Conservation (phyloP, 2,888 invertebrate species). For the Gandaritis pyraliata region DNA sequence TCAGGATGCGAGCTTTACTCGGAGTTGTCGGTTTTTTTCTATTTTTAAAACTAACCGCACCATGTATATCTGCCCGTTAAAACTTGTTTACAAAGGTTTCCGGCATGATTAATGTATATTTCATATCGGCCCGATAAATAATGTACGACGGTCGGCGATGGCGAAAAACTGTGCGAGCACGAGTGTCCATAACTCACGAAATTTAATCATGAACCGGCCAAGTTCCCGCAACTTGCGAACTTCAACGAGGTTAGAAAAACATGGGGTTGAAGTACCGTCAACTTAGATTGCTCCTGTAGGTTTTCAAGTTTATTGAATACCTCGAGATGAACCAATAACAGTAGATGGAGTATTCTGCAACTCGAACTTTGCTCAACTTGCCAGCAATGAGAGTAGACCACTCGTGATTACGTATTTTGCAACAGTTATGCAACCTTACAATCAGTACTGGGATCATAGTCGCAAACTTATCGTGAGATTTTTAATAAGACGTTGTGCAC, state of each 20-base stretch:
- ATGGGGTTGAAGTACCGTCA: conserved; percentile 18
- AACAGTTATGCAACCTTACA: too few species aligned
- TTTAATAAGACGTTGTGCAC: too few species aligned
- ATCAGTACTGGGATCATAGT: too few species aligned
- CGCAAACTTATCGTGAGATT: too few species aligned
- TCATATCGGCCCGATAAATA: conserved; percentile 68
- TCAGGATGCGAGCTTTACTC: too few species aligned
- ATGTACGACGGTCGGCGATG: conserved; percentile 56
- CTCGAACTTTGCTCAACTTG: background rate
- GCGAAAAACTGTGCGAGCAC: conserved; percentile 63
- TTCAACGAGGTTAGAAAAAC: conserved; percentile 35
- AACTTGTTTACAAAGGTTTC: conserved; percentile 61
- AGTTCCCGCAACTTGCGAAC: conserved; percentile 46
- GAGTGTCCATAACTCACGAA: conserved; percentile 69
- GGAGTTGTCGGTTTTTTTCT: too few species aligned
- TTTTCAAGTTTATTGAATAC: conserved; percentile 1
- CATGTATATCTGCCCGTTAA: conserved; percentile 36
- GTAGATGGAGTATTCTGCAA: background rate
- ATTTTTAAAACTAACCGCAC: background rate
- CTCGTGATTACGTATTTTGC: too few species aligned
- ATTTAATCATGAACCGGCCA: conserved; percentile 70
- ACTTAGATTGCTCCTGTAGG: conserved; percentile 11
- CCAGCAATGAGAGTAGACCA: background rate
- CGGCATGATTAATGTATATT: conserved; percentile 67
- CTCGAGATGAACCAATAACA: background rate